Conservation (phyloP, 2,888 invertebrate species). For the Drosophila anomelani region DNA sequence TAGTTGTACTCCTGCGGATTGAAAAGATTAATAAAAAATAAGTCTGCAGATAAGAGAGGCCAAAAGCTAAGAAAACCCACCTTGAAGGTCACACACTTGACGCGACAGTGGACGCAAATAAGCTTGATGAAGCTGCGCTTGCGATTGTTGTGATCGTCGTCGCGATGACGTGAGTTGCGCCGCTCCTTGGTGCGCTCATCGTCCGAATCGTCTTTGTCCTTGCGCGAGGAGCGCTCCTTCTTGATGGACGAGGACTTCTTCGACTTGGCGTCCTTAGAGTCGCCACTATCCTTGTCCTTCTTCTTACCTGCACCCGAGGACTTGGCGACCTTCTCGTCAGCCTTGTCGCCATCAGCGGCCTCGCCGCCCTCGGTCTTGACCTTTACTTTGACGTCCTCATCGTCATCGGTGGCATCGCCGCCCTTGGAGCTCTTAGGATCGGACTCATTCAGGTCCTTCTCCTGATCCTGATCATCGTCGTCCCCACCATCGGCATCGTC, state of each 20-base stretch:
- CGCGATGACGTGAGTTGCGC: conserved; percentile 70
- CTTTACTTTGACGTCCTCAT: conserved; percentile 76
- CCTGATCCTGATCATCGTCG: conserved; percentile 55
- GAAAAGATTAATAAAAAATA: not conserved
- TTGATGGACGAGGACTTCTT: conserved; percentile 70
- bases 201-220: conserved; percentile 82
- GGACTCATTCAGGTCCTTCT: conserved; percentile 66
- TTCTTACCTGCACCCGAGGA: conserved; percentile 81
- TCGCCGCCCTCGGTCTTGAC: conserved; percentile 84
- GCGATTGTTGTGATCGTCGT: conserved; percentile 71
- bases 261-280: conserved; percentile 73
- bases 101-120: conserved; percentile 91
- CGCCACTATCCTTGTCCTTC: conserved; percentile 82
- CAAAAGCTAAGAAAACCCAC: conserved; percentile 79
- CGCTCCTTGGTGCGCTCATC: conserved; percentile 73
- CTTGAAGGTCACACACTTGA: conserved; percentile 90
- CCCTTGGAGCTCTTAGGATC: conserved; percentile 66
- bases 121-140: conserved; percentile 88
- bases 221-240: conserved; percentile 72
- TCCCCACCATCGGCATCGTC: conserved; percentile 82
- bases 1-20: conserved; percentile 88
- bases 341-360: conserved; percentile 78
- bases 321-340: conserved; percentile 68
- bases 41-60: not conserved
- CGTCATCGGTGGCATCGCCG: conserved; percentile 60